Evolutionary conservation across 2,113 vertebrate genomes (phyloP).

Genomic region (Panthera tigris): DNA sequence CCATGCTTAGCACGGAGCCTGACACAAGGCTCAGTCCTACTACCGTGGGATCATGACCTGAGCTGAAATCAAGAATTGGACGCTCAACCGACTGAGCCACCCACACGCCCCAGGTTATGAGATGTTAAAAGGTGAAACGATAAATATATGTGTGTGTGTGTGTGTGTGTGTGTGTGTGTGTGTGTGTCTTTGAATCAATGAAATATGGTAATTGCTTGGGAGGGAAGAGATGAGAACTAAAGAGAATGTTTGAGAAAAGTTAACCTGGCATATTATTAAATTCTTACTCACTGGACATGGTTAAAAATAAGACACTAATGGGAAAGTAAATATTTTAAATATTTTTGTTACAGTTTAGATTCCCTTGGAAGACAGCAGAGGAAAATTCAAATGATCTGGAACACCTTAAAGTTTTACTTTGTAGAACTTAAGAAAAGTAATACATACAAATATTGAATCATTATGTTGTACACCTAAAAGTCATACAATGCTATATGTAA

Average conservation of each 20-base stretch:
- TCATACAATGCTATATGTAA: neutral
- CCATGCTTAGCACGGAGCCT: too few species aligned
- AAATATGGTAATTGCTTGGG: neutral
- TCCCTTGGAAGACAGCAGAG: conserved; percentile 4
- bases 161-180: too few species aligned
- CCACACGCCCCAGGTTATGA: neutral
- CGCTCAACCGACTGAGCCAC: too few species aligned
- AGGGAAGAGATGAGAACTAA: neutral
- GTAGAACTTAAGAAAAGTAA: neutral
- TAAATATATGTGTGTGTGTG: neutral
- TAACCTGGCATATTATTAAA: neutral
- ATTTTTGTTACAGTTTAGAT: neutral
- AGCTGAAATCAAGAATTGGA: too few species aligned
- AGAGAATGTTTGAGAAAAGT: neutral
- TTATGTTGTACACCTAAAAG: neutral
- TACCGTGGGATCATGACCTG: too few species aligned
- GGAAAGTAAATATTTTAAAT: neutral
- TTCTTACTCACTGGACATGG: neutral
- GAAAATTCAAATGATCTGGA: conserved; percentile 19
- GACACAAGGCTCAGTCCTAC: too few species aligned
- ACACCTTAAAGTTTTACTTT: neutral
- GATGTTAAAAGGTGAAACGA: neutral
- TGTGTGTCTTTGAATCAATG: neutral
- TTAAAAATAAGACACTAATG: conserved; percentile 4
- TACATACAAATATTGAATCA: neutral